These are phyloP conservation scores for Drosophila subpulchrella DNA, from an alignment of 1,140 invertebrate species.

Conservation along the genomic window DNA sequence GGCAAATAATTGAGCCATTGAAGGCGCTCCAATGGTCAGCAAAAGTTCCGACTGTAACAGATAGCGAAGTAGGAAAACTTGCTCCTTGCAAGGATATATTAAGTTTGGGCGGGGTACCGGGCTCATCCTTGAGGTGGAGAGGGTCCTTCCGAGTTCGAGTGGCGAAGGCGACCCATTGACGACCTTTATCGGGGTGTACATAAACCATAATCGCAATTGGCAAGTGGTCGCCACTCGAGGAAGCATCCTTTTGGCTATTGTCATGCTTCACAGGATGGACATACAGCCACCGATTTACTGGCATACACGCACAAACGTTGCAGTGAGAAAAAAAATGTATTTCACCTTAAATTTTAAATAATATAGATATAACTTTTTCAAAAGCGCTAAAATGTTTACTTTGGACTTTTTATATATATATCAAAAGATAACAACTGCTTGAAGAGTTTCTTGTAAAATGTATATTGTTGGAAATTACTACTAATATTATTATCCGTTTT, in stretches of 20 bases:
- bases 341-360: no score
- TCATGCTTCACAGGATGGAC: constrained; percentile 71
- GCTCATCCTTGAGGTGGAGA: constrained; percentile 26
- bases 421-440: no score
- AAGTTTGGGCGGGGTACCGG: neutral
- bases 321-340: neutral
- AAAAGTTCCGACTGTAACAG: constrained; percentile 60
- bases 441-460: no score
- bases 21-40: constrained; percentile 77
- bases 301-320: constrained; percentile 16
- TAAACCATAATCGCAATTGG: constrained; percentile 83
- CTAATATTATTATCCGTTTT: no score
- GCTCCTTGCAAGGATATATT: constrained; percentile 59
- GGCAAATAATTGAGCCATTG: constrained; percentile 76
- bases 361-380: no score
- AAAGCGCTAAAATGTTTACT: no score
- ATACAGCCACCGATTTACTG: constrained; percentile 31
- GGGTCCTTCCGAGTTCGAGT: constrained; percentile 1
- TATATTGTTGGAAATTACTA: no score
- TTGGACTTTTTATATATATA: no score
- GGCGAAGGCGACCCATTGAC: constrained; percentile 74
- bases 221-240: constrained; percentile 79
- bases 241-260: constrained; percentile 62
- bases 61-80: constrained; percentile 64
- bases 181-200: constrained; percentile 77